Evolutionary conservation across 2,888 invertebrate genomes (phyloP), one percentile per base, ranked within the genome.

Genomic region (Raillietiella orientalis): DNA sequence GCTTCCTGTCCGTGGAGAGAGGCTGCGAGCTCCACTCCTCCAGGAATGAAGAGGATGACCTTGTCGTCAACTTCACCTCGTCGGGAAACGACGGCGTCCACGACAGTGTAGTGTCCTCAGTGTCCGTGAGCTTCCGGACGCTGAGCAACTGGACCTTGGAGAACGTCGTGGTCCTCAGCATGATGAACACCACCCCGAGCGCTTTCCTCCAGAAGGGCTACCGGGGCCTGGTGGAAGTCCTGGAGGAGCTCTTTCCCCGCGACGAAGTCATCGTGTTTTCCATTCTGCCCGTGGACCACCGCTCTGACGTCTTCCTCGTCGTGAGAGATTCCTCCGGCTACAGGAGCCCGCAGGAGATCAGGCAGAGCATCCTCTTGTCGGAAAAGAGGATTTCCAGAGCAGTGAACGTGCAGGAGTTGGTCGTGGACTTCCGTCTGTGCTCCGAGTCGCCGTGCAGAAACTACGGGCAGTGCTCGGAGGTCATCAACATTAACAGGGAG

Each of bases 21-120:
- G 66, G 60, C 21, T 87, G 87, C 43, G 65, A 71, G 40, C 53
- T 87, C 32, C 62, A 66, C 36, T 62, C 74, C 8, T 62, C 59
- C 23, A 55, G 59, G 35, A 59, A 67, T 40, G 62, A 34, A 5
- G 36, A 36, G 21, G 39, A n/a, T n/a, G n/a, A 34, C n/a, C 29
- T 35, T 21, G 33, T 39, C 11, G 47, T 47, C 33, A 36, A 67
- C 0, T 55, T 84, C 36, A 66, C 63, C 16, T 61, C 84, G 1
- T 60, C 65, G 5, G 82, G 82, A 2, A 77, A 71, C 42, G 90
- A 90, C 46, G 84, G 87, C 2, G 60, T 62, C 35, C 77, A 79
- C 41, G 56, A 58, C 28, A 69, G 74, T 45, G 84, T 84, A 0
- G 51, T 62, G n/a, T 84, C 82, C 2, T 66, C 67, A 5, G 65